Evolutionary conservation across 2,797 vertebrate genomes (phyloP), one percentile per base, ranked within the genome.

Genomic region (Loriculus beryllinus): DNA sequence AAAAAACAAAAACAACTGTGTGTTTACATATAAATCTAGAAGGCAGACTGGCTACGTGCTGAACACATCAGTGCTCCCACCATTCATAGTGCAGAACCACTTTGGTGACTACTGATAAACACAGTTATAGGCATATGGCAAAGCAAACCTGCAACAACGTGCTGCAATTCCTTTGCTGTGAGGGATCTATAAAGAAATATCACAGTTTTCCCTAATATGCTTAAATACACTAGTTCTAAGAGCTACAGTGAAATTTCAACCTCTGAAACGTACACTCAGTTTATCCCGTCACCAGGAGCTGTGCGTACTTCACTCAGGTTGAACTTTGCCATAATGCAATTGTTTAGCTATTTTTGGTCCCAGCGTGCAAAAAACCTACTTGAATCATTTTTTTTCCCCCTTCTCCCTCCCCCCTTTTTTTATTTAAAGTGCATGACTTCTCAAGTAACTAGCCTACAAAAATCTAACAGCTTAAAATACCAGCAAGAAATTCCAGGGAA

Each of bases 371-470:
- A 80, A 90, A 69, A 31, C 2, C 45, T 33, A 62, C n/a, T 17
- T 31, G 13, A 14, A 90, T 10, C 23, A 39, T 10, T 47, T 67
- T n/a, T 26, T 18, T 0, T 3, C 9, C 18, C 81, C 35, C 33
- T 49, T 4, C n/a, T 35, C 22, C 81, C 5, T 23, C 33, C 40
- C 71, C 52, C 26, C 25, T 23, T 65, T 3, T 42, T n/a, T 54
- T 37, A 82, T 92, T 43, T 94, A 83, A 94, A 93, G 89, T 95
- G 81, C 83, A 87, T 54, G 43, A 80, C 68, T 82, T 87, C 90
- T 94, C 86, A 95, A 93, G 48, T 91, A 93, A 90, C 48, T 71
- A 86, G 51, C 33, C 54, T 83, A 54, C 29, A 63, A 87, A 89
- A 94, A 89, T 51, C 80, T 69, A 79, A 57, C 76, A 92, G 52